A percentile compares a stretch with the other conserved stretches of the same genome.
These are phyloP conservation scores for Spisula solida DNA, from an alignment of 2,888 invertebrate genomes.

Conservation along the genomic window DNA sequence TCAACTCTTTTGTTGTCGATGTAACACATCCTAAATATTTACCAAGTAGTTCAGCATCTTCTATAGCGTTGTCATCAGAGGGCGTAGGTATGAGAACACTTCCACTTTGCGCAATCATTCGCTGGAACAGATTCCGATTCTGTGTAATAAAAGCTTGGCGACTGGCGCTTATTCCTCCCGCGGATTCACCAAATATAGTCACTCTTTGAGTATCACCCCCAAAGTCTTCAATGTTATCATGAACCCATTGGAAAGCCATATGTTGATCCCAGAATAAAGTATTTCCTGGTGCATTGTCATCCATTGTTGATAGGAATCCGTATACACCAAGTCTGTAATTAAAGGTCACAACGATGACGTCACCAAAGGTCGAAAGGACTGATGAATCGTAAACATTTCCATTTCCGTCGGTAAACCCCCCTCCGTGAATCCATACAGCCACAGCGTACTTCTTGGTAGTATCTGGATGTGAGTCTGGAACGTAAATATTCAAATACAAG, in stretches of 20 bases:
- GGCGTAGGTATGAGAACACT: background rate
- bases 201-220: constrained; percentile 69
- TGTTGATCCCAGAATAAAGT: constrained; percentile 73
- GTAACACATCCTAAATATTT: background rate
- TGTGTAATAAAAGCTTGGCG: constrained; percentile 57
- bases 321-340: constrained; percentile 69
- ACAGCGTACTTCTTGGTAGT: constrained; percentile 40
- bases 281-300: constrained; percentile 70
- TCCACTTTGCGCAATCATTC: constrained; percentile 63
- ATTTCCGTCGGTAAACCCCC: constrained; percentile 52
- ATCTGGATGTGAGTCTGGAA: constrained; percentile 41
- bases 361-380: constrained; percentile 29
- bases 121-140: constrained; percentile 61
- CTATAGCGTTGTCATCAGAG: background rate
- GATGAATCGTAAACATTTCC: constrained; percentile 30
- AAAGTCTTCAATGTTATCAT: constrained; percentile 66
- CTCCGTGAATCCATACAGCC: constrained; percentile 68
- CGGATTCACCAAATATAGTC: constrained; percentile 75
- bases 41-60: background rate
- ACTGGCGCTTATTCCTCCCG: constrained; percentile 69
- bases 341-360: constrained; percentile 61
- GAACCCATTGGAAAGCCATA: constrained; percentile 72
- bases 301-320: constrained; percentile 70
- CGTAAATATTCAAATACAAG: constrained; percentile 68
- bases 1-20: background rate